Percentiles rank a stretch among this genome's conserved stretches.
These are phyloP conservation scores for Lacerta bilineata DNA, from an alignment of 2,797 vertebrate genomes.

Conservation along the genomic window DNA sequence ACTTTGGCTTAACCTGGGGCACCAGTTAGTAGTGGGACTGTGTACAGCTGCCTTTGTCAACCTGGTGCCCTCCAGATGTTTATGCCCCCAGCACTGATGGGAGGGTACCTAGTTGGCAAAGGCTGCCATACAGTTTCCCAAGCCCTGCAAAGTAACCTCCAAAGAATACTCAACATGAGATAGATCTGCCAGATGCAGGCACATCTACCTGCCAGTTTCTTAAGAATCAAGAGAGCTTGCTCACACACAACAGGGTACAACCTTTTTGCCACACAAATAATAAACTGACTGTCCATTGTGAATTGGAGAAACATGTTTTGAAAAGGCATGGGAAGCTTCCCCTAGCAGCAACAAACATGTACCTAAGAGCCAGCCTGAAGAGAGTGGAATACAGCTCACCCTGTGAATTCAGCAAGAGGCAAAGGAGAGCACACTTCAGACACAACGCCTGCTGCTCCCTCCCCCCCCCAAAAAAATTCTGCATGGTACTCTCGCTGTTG, in stretches of 20 bases:
- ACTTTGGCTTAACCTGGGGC: background rate
- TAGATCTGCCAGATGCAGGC: too few relatives aligned
- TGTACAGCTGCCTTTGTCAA: too few relatives aligned
- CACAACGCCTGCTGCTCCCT: background rate
- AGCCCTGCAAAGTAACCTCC: too few relatives aligned
- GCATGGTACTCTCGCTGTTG: background rate
- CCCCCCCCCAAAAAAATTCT: background rate
- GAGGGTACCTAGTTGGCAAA: too few relatives aligned
- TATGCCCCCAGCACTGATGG: too few relatives aligned
- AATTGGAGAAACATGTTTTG: background rate
- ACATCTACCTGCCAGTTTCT: background rate
- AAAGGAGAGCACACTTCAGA: fast-evolving
- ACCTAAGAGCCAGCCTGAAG: background rate
- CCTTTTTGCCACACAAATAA: background rate
- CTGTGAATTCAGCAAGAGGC: background rate
- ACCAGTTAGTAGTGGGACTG: background rate
- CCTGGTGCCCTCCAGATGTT: too few relatives aligned
- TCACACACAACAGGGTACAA: background rate
- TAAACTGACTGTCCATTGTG: background rate
- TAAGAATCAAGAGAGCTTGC: background rate
- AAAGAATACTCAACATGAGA: background rate
- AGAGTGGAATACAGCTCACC: background rate
- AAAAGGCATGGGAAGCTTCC: background rate
- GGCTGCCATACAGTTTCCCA: background rate
- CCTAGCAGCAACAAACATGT: background rate